Conservation (phyloP, 2,888 invertebrate species). For the Thecophora atra region DNA sequence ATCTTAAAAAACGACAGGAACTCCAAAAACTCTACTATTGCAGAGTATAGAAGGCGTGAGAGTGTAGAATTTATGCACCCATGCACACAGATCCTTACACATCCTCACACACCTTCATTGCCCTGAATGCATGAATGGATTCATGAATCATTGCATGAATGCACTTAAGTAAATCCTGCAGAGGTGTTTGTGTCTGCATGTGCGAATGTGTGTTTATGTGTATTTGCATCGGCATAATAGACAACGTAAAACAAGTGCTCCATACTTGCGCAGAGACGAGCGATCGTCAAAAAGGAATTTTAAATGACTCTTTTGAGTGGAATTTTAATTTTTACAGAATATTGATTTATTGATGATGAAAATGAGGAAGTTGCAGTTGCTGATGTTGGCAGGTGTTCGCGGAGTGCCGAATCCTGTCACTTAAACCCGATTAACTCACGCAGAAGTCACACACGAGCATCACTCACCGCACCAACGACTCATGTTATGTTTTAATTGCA, state of each 20-base stretch:
- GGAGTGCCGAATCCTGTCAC: neutral
- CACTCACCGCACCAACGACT: slow-evolving; percentile 23
- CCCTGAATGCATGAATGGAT: no score
- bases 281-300: slow-evolving; percentile 36
- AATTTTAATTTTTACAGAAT: slow-evolving; percentile 28
- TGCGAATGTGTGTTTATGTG: slow-evolving; percentile 1
- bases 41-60: no score
- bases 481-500: slow-evolving; percentile 29
- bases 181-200: neutral
- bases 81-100: no score
- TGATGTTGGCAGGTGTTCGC: neutral
- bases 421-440: slow-evolving; percentile 19
- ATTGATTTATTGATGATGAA: slow-evolving; percentile 33
- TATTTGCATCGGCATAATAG: slow-evolving; percentile 14
- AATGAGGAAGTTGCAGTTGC: neutral
- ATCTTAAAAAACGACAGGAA: neutral
- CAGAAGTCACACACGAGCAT: neutral
- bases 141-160: neutral
- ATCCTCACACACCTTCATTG: no score
- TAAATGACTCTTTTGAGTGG: slow-evolving; percentile 40
- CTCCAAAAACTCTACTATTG: no score
- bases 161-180: slow-evolving; percentile 14
- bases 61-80: no score
- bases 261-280: slow-evolving; percentile 12
- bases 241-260: slow-evolving; percentile 15